Evolutionary conservation across 2,888 invertebrate genomes (phyloP), one percentile per base, ranked within the genome.

Genomic region (Euplexia lucipara): DNA sequence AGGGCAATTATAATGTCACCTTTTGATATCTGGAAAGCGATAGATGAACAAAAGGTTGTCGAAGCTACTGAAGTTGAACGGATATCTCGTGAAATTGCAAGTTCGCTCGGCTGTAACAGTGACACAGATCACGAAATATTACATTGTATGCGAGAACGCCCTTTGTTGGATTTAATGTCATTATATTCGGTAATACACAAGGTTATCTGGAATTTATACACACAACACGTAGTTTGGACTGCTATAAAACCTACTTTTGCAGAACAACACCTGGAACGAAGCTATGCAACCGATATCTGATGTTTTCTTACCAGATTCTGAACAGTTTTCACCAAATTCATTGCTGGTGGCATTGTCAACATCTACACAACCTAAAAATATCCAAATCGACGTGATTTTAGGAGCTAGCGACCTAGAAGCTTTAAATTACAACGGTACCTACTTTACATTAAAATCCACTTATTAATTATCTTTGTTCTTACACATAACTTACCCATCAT

Each of bases 351-450:
- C 96, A 44, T 88, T 97, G 32, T 92, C 95, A n/a, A 89, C 96
- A 51, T 88, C 94, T 59, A 89, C 88, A 58, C 86, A 96, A 62
- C 91, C 94, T 65, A 95, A 94, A 64, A 96, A 94, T 79, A 89
- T 95, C 61, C 96, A 96, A 87, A 95, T 97, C 16, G 97, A 97
- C 32, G 90, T 97, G 48, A 90, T 98, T 59, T 95, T 97, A 53
- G 97, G 97, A 22, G 95, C 97, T 54, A 96, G 96, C n/a, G 96
- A 96, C 80, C 96, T 97, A 75, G 97, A 97, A 86, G 96, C 96
- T 32, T 93, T 97, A 45, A 96, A 96, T 75, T 92, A 96, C 77
- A 91, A 95, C 81, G 94, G 96, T 96, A 82, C n/a, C n/a, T n/a
- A n/a, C 3, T 35, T 16, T 16, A 41, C 16, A 10, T 6, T 30